These are phyloP conservation scores for Pantherophis vulpinus DNA, from an alignment of 2,797 vertebrate species.

Conservation along the genomic window DNA sequence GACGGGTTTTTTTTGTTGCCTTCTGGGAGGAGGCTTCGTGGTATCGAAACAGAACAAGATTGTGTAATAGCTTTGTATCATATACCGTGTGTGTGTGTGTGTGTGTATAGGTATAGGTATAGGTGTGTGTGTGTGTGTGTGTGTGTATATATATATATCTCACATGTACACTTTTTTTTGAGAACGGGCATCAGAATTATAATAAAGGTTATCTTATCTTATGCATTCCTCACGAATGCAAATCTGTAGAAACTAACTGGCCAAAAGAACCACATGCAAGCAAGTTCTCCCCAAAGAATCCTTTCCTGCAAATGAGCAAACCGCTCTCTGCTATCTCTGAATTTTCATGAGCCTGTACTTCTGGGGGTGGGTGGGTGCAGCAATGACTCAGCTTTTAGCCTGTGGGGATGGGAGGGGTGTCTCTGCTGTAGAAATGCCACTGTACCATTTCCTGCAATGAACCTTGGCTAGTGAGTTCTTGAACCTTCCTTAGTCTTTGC, in stretches of 20 bases:
- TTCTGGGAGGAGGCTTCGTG: too few species aligned
- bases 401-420: not conserved
- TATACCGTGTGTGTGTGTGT: too few species aligned
- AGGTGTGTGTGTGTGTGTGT: too few species aligned
- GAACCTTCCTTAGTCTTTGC: not conserved
- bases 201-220: not conserved
- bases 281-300: not conserved
- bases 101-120: too few species aligned
- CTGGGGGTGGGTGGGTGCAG: not conserved
- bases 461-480: not conserved
- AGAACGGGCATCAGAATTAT: not conserved
- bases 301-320: not conserved
- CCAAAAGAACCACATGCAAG: not conserved
- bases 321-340: not conserved
- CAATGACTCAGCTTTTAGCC: not conserved
- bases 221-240: not conserved
- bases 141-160: too few species aligned
- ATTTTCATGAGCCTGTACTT: not conserved
- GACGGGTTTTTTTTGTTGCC: too few species aligned
- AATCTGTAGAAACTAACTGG: not conserved
- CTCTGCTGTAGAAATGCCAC: not conserved
- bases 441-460: not conserved
- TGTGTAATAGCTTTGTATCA: not conserved
- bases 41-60: not conserved
- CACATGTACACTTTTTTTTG: too few species aligned